Base-by-base conservation (phyloP, 2,797 vertebrate genomes). In the Anguilla pacifica region DNA sequence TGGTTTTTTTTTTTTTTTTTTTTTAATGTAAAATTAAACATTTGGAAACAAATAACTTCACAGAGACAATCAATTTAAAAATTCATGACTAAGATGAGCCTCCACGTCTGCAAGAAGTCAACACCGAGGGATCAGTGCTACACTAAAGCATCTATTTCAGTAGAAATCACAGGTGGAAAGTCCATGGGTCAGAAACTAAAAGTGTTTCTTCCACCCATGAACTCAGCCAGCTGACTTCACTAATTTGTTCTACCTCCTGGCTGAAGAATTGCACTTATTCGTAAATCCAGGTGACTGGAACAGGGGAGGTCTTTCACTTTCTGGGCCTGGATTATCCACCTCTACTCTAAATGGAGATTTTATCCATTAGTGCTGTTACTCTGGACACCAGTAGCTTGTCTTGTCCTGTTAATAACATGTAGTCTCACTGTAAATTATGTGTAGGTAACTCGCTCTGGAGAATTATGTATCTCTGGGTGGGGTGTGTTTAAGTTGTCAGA, bases 381-480 rank as follows among this genome's bases (percentile, higher is more conserved):
- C 72, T 35, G 13, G 28, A 35, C 35, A 39, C 72, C 11, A 74
- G 17, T 39, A 35, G 15, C 35, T 13, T 39, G 31, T 39, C 13
- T 13, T 39, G 2, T 55, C 53, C 53, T 11, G 10, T 4, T 39
- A 39, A 35, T 9, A 7, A 39, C 11, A 39, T 74, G 70, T 31
- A 10, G 11, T 9, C 31, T 31, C 11, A 28, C 7, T n/a, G 49
- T 10, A 64, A 72, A 46, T 64, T 46, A 22, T 49, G 9, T 11
- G 17, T 31, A 57, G 19, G 53, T 10, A 70, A 86, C 77, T 51
- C 57, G 70, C 35, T 86, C 53, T 25, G 70, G 77, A 77, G 85
- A 22, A 49, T 55, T 31, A 74, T 13, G 10, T 51, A 70, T 31
- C 31, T 39, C 3, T 51, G 35, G 39, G 15, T 31, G 51, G 31